Conservation (phyloP, 2,888 invertebrate species). For the Suillia variegata region DNA sequence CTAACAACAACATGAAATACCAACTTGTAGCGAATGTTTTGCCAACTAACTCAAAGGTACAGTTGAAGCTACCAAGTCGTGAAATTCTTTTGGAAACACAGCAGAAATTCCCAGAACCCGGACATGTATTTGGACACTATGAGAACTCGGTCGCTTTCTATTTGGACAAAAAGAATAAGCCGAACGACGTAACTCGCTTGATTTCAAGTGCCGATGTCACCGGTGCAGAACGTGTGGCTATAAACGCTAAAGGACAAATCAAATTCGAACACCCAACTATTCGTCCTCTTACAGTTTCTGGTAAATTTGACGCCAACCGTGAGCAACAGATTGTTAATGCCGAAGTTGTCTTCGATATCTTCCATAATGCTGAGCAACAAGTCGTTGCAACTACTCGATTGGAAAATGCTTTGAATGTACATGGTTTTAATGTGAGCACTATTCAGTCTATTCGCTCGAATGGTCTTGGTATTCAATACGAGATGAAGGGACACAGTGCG, state of each 20-base stretch:
- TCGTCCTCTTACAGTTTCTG: constrained; percentile 62
- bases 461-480: constrained; percentile 56
- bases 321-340: constrained; percentile 45
- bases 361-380: constrained; percentile 67
- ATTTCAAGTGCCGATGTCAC: constrained; percentile 65
- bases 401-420: constrained; percentile 27
- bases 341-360: constrained; percentile 66
- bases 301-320: constrained; percentile 60
- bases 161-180: constrained; percentile 73
- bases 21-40: constrained; percentile 71
- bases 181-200: constrained; percentile 70
- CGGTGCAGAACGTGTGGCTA: constrained; percentile 61
- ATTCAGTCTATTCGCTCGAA: constrained; percentile 61
- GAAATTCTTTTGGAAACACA: constrained; percentile 69
- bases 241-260: constrained; percentile 65
- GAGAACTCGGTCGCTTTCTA: constrained; percentile 70
- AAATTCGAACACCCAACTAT: constrained; percentile 73
- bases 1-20: constrained; percentile 73
- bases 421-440: constrained; percentile 61
- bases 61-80: constrained; percentile 72
- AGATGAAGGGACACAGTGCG: constrained; percentile 42
- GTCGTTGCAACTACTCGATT: constrained; percentile 49
- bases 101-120: constrained; percentile 62
- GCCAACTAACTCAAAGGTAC: constrained; percentile 68
- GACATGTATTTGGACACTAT: constrained; percentile 65